These are phyloP conservation scores for Diarsia dahlii DNA, from an alignment of 2,888 invertebrate genomes.

Conservation along the genomic window DNA sequence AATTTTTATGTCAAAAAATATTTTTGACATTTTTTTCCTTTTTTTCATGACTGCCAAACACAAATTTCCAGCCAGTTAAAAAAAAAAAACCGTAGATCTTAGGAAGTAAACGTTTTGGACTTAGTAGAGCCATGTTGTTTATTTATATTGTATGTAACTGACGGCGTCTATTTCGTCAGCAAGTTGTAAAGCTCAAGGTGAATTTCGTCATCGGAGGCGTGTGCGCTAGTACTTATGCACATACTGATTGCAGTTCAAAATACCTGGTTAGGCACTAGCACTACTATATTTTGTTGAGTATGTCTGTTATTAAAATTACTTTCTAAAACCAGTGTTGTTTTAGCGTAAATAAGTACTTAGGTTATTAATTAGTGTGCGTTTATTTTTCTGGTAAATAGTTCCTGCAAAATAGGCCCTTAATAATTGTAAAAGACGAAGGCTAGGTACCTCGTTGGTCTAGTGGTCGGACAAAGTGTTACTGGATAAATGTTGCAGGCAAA, in stretches of 20 bases:
- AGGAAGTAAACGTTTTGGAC: slow-evolving; percentile 10
- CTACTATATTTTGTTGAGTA: background rate
- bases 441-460: no score
- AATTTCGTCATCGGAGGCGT: slow-evolving; percentile 73
- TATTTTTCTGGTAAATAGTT: background rate
- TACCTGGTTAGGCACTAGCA: background rate
- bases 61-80: background rate
- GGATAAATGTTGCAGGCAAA: no score
- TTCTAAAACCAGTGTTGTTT: background rate
- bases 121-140: slow-evolving; percentile 15
- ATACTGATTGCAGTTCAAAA: slow-evolving; percentile 22
- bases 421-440: no score
- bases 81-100: background rate
- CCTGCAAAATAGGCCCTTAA: no score
- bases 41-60: background rate
- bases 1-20: slow-evolving; percentile 7
- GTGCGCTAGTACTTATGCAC: slow-evolving; percentile 13
- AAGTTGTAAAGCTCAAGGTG: slow-evolving; percentile 76
- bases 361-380: background rate
- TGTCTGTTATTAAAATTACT: background rate
- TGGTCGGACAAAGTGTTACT: no score
- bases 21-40: background rate
- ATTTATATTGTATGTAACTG: slow-evolving; percentile 51
- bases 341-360: background rate
- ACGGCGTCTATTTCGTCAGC: slow-evolving; percentile 73